A percentile compares a stretch with the other conserved stretches of the same genome.
Conservation (phyloP, 1,140 invertebrate species). For the Linepithema humile region DNA sequence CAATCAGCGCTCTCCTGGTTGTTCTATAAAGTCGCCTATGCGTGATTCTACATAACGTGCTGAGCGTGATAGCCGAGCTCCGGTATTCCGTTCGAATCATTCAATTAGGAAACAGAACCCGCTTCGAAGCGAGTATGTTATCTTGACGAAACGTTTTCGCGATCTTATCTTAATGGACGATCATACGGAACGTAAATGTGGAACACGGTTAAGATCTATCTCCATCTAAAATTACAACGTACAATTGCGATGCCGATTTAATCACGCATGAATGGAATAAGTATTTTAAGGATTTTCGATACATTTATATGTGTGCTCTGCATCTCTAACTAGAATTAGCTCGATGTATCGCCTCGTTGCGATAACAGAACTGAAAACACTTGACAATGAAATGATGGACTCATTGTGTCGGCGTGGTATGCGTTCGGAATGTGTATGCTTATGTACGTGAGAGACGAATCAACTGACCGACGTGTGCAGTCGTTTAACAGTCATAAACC, state of each 20-base stretch:
- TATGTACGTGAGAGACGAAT: not conserved
- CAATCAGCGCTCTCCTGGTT: not conserved
- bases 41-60: slow-evolving; percentile 31
- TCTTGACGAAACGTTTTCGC: slow-evolving; percentile 12
- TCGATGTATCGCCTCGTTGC: not conserved
- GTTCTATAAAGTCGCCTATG: not conserved
- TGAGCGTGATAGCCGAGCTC: not conserved
- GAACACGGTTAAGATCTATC: slow-evolving; percentile 11
- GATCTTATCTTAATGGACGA: not conserved
- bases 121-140: slow-evolving; percentile 3
- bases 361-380: not conserved
- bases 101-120: slow-evolving; percentile 25
- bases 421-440: not conserved
- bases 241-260: slow-evolving; percentile 20
- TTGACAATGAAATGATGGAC: not conserved
- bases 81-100: slow-evolving; percentile 14
- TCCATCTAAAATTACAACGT: slow-evolving; percentile 31
- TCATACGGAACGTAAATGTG: slow-evolving; percentile 17
- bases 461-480: not conserved
- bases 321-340: not conserved
- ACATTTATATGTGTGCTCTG: not conserved
- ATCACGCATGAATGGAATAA: not conserved
- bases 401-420: not conserved
- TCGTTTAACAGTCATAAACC: slow-evolving; percentile 12
- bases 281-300: slow-evolving; percentile 10